Percentiles rank a stretch among this genome's conserved stretches.
Evolutionary conservation across 2,888 invertebrate genomes (phyloP).

Genomic region (Athetis lepigone): DNA sequence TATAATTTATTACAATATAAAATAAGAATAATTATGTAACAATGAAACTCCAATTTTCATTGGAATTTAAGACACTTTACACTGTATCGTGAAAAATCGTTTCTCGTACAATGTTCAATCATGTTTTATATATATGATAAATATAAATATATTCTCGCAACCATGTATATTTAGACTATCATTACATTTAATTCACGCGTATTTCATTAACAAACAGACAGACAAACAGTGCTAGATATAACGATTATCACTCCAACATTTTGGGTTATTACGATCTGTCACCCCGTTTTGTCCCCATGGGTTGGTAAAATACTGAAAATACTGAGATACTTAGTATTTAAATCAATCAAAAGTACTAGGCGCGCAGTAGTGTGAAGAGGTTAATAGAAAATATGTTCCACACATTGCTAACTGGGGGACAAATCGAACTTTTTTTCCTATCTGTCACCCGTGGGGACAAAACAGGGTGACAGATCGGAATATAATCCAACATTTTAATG

Average conservation of each 20-base stretch:
- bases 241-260: neutral
- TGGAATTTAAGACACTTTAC: conserved; percentile 10
- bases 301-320: too few relatives aligned
- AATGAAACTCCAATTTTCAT: conserved; percentile 29
- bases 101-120: neutral
- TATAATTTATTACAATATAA: conserved; percentile 60
- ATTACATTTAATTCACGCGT: conserved; percentile 1
- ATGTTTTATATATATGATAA: conserved; percentile 1
- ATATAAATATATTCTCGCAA: conserved; percentile 10
- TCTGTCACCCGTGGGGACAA: too few relatives aligned
- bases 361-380: too few relatives aligned
- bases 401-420: too few relatives aligned
- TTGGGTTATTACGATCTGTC: too few relatives aligned
- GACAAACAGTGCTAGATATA: neutral
- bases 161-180: conserved; percentile 13
- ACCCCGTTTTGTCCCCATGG: too few relatives aligned
- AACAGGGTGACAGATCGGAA: too few relatives aligned
- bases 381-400: too few relatives aligned
- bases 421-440: too few relatives aligned
- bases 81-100: conserved; percentile 27
- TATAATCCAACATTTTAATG: too few relatives aligned
- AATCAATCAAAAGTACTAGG: too few relatives aligned
- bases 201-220: conserved; percentile 3
- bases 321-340: too few relatives aligned
- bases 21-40: conserved; percentile 51